Base-by-base conservation (phyloP, 2,888 invertebrate genomes). In the Ischnura elegans region DNA sequence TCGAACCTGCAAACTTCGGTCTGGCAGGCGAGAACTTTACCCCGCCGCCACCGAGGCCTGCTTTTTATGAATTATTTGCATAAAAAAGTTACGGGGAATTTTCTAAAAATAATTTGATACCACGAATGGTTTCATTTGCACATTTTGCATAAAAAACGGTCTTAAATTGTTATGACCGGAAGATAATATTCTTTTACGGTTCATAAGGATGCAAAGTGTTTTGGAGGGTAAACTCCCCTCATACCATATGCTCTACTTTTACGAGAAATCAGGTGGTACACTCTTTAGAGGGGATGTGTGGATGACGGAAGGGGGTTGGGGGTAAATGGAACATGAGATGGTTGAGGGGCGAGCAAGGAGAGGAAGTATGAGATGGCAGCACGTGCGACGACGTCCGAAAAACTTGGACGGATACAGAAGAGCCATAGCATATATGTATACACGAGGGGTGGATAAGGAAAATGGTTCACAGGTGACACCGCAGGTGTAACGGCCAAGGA, bases 361-460 rank as follows among this genome's bases (percentile, higher is more conserved):
- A 36, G 36, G 29, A 0, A 36, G 76, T n/a, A n/a, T n/a, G n/a
- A n/a, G 76, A 10, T 8, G 76, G 29, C 76, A 61, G 36, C 76
- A 76, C 76, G 76, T 76, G 76, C 29, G 76, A 76, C 29, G 76
- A 76, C 76, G 76, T 76, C 76, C 76, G 76, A 76, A 76, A 76
- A 76, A 76, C 76, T 76, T 36, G 21, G 25, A 76, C n/a, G 76
- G 36, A 25, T 3, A 16, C 76, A 29, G 36, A n/a, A n/a, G n/a
- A n/a, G n/a, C n/a, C n/a, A n/a, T n/a, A n/a, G n/a, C n/a, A n/a
- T n/a, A n/a, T n/a, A n/a, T n/a, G n/a, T n/a, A n/a, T n/a, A n/a
- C n/a, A n/a, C 8, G 76, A 36, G 76, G 36, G 25, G 0, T 3
- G 36, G 36, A 76, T 29, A 76, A 36, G 36, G 8, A 76, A 76